Evolutionary conservation across 92 coral and sea anemone species (phyloP), one percentile per base, ranked within the genome.

Genomic region (Zoanthus sansibaricus): DNA sequence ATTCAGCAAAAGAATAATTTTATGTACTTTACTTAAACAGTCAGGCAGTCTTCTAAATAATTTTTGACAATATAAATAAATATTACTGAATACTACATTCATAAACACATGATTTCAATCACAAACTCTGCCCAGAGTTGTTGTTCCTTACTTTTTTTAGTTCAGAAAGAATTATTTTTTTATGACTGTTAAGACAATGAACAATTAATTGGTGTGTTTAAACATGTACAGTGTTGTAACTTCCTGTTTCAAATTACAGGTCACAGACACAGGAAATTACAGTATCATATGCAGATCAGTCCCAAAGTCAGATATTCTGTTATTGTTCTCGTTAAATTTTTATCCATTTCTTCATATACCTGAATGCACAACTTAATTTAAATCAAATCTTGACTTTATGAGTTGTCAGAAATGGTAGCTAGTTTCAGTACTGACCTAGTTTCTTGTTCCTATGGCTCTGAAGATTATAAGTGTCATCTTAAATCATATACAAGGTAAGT

Each of bases 361-460:
- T 76, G 80, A 76, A 20, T 76, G 21, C 0, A 76, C 49, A 56
- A 73, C 44, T 44, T 56, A 73, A 73, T 7, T 73, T 73, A 44
- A 73, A 73, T 45, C 45, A 56, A 18, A 18, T 64, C 49, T 25
- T 76, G 42, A 76, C 37, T 49, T 18, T 76, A 17, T 3, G 80
- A 76, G 66, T 76, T 76, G 68, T 25, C 25, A 25, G 25, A 46
- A 45, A 76, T 76, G 82, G 67, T 69, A 55, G 82, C n/a, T 76
- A 76, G 68, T 76, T 46, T 18, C 47, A 76, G 82, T 76, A 76
- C 80, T 76, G 66, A 49, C 66, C 80, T 49, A 76, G n/a, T 76
- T 76, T 76, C 80, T 76, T 76, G 80, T 76, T 76, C 80, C 17
- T 76, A 76, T 76, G 67, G 78, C 78, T 74, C 78, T 74, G 78